Evolutionary conservation across 2,888 invertebrate genomes (phyloP).

Genomic region (Schrankia costaestrigalis): DNA sequence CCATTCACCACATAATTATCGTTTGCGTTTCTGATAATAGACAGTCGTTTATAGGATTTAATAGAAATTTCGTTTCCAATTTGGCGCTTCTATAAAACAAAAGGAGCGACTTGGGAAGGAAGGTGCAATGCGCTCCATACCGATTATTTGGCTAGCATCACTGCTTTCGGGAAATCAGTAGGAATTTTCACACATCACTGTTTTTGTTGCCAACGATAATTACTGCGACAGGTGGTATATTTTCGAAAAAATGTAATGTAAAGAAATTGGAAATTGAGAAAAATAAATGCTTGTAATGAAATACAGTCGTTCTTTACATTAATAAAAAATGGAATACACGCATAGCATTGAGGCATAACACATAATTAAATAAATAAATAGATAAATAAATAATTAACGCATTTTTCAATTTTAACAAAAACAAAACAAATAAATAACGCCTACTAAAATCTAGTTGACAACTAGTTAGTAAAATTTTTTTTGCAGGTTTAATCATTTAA

Average conservation of each 20-base stretch:
- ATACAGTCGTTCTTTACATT: no score
- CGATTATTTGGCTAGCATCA: constrained; percentile 81
- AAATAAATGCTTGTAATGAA: no score
- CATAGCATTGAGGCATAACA: no score
- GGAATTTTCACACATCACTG: constrained; percentile 85
- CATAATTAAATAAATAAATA: no score
- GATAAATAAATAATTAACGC: no score
- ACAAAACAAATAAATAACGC: no score
- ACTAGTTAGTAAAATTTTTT: no score
- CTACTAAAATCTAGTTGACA: no score
- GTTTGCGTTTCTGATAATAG: constrained; percentile 93
- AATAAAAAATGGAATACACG: no score
- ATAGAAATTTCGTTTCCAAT: constrained; percentile 85
- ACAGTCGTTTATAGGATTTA: constrained; percentile 84
- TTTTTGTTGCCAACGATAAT: constrained; percentile 89
- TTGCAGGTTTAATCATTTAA: no score
- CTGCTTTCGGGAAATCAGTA: constrained; percentile 76
- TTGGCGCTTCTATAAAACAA: constrained; percentile 87
- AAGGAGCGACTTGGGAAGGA: constrained; percentile 90
- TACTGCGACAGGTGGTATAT: constrained; percentile 44
- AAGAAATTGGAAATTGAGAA: no score
- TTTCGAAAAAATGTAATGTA: constrained; percentile 56
- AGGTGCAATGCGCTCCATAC: constrained; percentile 87
- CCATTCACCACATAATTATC: constrained; percentile 89
- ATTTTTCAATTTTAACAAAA: no score